Conservation (phyloP, 2,888 invertebrate genomes). For the Aporophyla nigra region DNA sequence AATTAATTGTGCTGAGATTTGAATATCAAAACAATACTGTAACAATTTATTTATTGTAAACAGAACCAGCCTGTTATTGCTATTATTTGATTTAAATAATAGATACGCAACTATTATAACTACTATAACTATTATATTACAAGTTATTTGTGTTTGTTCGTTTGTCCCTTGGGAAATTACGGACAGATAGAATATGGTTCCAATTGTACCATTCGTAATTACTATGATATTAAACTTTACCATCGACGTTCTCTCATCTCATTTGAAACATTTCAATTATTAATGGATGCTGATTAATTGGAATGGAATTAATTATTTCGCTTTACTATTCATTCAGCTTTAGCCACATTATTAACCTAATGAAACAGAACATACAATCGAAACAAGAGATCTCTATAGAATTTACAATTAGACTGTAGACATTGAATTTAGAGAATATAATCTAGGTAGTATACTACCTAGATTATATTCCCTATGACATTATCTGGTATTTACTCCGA, state of each 20-base stretch:
- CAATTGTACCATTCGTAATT: conserved; percentile 22
- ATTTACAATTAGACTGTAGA: not conserved
- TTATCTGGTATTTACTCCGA: too few species aligned
- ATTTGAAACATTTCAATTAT: conserved; percentile 7
- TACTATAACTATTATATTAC: too few species aligned
- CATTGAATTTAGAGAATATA: not conserved
- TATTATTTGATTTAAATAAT: conserved; percentile 29
- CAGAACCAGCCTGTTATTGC: not conserved
- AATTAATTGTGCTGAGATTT: conserved; percentile 5
- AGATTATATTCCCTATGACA: not conserved
- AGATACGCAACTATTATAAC: not conserved
- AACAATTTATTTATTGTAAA: conserved; percentile 19
- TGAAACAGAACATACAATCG: conserved; percentile 7
- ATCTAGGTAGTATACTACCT: not conserved
- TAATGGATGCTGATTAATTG: conserved; percentile 6
- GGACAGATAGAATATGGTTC: conserved; percentile 13
- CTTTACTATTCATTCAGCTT: conserved; percentile 18
- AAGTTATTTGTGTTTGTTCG: conserved; percentile 12
- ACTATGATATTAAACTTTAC: not conserved
- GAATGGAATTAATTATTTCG: conserved; percentile 33
- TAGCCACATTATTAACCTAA: conserved; percentile 4
- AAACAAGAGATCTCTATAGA: not conserved
- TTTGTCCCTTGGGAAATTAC: conserved; percentile 41
- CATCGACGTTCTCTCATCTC: not conserved
- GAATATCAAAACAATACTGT: conserved; percentile 12